Base-by-base conservation (phyloP, 2,797 vertebrate species). In the Microctenopoma lineatum region DNA sequence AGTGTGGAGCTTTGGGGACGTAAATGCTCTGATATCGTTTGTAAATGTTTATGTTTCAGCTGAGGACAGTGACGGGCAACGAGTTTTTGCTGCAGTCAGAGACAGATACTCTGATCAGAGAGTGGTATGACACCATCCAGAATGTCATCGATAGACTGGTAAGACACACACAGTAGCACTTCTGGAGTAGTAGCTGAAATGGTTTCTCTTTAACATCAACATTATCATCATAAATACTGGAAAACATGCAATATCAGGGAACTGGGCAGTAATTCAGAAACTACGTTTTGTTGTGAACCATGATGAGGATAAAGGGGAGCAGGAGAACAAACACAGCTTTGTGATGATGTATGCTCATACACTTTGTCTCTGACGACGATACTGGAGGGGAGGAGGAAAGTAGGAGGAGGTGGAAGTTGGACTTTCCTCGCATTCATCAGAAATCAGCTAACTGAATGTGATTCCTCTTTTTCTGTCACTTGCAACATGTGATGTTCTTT, bases 61-160 rank as follows among this genome's bases (percentile, higher is more conserved):
- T 97, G 78, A 93, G 96, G 72, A 97, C 96, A 0, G 91, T 98
- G 77, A 97, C 96, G 0, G 97, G 96, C 13, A 98, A 98, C 2
- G 96, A 98, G 76, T 98, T 96, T 87, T 92, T 98, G 88, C 90
- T 98, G 82, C 97, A 98, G 83, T 96, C 95, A 0, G 97, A 98
- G 72, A 94, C 94, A 0, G 96, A 96, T 63, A 83, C 90, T 2
- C 87, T 96, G 70, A 94, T 96, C 78, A 93, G 76, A 71, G 96
- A 96, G 66, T 98, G 97, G 96, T 96, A 95, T 79, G 83, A 61
- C 62, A 96, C 96, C 75, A 95, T 98, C 79, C 90, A 93, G 78
- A 93, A 65, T 0, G 94, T 97, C 84, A 96, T 97, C 73, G 89
- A 93, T 26, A 92, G 92, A 25, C 93, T 98, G 95, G 96, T 98